These are phyloP conservation scores for Mamestra brassicae DNA, from an alignment of 2,888 invertebrate species.

Conservation along the genomic window DNA sequence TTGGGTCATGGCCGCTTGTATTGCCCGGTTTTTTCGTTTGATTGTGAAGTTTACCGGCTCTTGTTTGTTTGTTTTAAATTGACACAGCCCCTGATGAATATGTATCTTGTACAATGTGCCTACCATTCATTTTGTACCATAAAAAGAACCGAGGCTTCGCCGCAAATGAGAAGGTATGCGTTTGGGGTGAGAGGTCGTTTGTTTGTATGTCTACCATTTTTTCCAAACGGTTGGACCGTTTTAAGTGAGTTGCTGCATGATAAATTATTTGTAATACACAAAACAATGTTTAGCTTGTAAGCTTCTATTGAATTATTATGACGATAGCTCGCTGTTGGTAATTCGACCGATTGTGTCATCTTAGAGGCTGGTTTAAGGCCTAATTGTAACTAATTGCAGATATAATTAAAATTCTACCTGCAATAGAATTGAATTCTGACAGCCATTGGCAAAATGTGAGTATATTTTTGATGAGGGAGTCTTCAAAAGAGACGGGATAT, in stretches of 20 bases:
- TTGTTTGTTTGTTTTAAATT: conserved; percentile 72
- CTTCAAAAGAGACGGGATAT: neutral
- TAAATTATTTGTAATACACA: conserved; percentile 32
- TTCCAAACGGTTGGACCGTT: conserved; percentile 39
- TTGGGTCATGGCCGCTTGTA: conserved; percentile 75
- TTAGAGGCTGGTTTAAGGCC: neutral
- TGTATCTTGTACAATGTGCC: conserved; percentile 56
- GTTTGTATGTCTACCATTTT: conserved; percentile 43
- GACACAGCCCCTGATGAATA: conserved; percentile 63
- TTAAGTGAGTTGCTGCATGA: conserved; percentile 42
- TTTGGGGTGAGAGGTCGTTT: conserved; percentile 49
- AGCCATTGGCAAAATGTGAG: neutral
- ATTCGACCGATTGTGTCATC: neutral
- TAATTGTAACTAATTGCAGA: conserved; percentile 1
- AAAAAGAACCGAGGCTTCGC: conserved; percentile 38
- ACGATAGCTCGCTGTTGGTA: neutral
- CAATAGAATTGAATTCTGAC: neutral
- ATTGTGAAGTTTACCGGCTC: conserved; percentile 73
- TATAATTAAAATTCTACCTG: neutral
- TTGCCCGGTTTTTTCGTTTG: conserved; percentile 71
- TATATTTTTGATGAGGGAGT: neutral
- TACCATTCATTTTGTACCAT: conserved; percentile 34
- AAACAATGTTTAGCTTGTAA: conserved; percentile 1
- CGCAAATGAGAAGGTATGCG: conserved; percentile 42
- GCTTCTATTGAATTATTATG: conserved; percentile 3